Evolutionary conservation across 2,888 invertebrate genomes (phyloP).

Genomic region (Slavum lentiscoides): DNA sequence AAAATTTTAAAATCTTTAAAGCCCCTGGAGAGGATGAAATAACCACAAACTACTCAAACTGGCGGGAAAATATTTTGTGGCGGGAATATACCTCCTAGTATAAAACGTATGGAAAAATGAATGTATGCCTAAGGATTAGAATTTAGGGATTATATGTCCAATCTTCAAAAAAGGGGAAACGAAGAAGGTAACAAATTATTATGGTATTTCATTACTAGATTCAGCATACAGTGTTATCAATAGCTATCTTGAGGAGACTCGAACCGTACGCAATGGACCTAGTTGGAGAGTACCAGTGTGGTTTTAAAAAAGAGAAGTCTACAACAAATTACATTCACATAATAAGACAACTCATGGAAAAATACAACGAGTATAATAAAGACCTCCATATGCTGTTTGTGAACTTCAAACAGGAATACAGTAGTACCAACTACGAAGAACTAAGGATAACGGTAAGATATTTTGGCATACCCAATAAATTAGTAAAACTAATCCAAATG

Average conservation of each 20-base stretch:
- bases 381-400: background rate
- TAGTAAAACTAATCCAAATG: background rate
- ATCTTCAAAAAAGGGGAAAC: slow-evolving; percentile 27
- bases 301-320: background rate
- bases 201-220: background rate
- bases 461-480: background rate
- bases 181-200: slow-evolving; percentile 24
- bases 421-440: background rate
- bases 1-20: slow-evolving; percentile 21
- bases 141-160: slow-evolving; percentile 22
- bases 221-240: background rate
- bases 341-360: background rate
- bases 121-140: slow-evolving; percentile 1
- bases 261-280: background rate
- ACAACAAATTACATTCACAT: background rate
- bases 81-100: slow-evolving; percentile 17
- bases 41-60: slow-evolving; percentile 9
- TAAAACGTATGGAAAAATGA: background rate
- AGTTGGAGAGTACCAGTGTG: background rate
- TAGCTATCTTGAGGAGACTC: background rate
- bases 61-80: background rate
- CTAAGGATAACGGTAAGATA: background rate
- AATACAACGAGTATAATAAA: background rate
- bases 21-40: slow-evolving; percentile 10
- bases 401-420: slow-evolving; percentile 5